phyloP scores from a whole-genome alignment of 2,888 invertebrate genomes.

The Amphipoea lucens region DNA sequence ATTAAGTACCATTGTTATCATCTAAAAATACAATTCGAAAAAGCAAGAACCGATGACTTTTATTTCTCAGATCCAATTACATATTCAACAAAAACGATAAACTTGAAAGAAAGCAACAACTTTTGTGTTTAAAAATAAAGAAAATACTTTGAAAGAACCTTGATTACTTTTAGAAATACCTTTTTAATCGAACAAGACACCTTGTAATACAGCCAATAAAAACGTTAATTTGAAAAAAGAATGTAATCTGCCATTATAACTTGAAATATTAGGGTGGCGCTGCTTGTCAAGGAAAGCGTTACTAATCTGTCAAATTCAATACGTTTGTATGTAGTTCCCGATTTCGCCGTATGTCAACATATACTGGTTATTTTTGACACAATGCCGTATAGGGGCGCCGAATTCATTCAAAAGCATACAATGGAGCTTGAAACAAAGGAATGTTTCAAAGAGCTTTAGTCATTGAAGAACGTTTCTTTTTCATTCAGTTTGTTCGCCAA shows the following conservation, averaged over 20 bases:
- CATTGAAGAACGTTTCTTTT: slow-evolving; percentile 37
- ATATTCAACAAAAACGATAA: background rate
- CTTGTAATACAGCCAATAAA: slow-evolving; percentile 36
- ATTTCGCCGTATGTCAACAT: slow-evolving; percentile 28
- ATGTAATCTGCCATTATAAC: background rate
- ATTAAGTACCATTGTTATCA: background rate
- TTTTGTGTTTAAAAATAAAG: slow-evolving; percentile 21
- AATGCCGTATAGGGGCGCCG: slow-evolving; percentile 19
- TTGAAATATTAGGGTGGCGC: slow-evolving; percentile 30
- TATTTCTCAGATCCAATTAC: slow-evolving; percentile 1
- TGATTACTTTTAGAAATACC: slow-evolving; percentile 18
- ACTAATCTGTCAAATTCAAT: slow-evolving; percentile 8
- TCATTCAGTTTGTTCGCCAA: slow-evolving; percentile 24
- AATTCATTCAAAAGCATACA: slow-evolving; percentile 40
- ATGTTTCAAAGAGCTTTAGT: slow-evolving; percentile 28
- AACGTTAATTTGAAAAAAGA: slow-evolving; percentile 24
- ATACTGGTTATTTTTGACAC: slow-evolving; percentile 22
- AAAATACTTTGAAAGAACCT: slow-evolving; percentile 18
- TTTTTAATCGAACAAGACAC: slow-evolving; percentile 22
- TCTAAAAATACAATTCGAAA: background rate
- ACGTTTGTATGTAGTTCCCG: slow-evolving; percentile 20
- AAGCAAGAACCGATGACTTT: background rate
- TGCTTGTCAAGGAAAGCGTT: slow-evolving; percentile 6
- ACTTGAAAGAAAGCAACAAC: slow-evolving; percentile 35
- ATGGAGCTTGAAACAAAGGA: slow-evolving; percentile 41